phyloP scores from a whole-genome alignment of 2,797 vertebrate genomes.

The Pseudomugil tenellus region DNA sequence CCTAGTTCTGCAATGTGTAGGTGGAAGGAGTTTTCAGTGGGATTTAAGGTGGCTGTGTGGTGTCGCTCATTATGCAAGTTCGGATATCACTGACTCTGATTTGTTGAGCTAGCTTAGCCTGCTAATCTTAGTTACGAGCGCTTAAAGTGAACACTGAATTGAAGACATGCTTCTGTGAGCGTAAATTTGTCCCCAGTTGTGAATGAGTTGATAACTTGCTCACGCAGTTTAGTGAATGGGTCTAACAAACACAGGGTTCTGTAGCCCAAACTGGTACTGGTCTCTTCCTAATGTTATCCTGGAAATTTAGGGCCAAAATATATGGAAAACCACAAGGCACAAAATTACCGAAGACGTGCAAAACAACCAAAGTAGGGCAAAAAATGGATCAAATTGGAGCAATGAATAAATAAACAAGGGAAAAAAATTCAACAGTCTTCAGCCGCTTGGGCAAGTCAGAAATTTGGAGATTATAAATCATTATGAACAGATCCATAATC shows the following conservation, averaged over 20 bases:
- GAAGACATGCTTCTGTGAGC: neutral
- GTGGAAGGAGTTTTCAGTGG: constrained; percentile 36
- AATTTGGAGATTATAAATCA: neutral
- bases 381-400: neutral
- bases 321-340: neutral
- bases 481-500: neutral
- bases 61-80: constrained; percentile 42
- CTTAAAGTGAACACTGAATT: neutral
- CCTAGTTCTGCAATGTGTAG: constrained; percentile 11
- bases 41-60: constrained; percentile 39
- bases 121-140: constrained; percentile 31
- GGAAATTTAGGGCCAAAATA: neutral
- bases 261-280: neutral
- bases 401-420: neutral
- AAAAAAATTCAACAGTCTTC: neutral
- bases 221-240: constrained; percentile 3
- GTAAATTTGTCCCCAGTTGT: constrained; percentile 17
- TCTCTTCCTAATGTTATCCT: neutral
- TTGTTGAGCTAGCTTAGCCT: constrained; percentile 32
- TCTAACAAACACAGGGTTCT: neutral
- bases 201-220: constrained; percentile 13
- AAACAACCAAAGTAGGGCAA: neutral
- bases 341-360: neutral
- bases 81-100: constrained; percentile 37
- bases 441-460: neutral